A percentile compares a stretch with the other conserved stretches of the same genome.
These are phyloP conservation scores for Nothoprocta perdicaria DNA, from an alignment of 2,113 vertebrate species.

Conservation along the genomic window DNA sequence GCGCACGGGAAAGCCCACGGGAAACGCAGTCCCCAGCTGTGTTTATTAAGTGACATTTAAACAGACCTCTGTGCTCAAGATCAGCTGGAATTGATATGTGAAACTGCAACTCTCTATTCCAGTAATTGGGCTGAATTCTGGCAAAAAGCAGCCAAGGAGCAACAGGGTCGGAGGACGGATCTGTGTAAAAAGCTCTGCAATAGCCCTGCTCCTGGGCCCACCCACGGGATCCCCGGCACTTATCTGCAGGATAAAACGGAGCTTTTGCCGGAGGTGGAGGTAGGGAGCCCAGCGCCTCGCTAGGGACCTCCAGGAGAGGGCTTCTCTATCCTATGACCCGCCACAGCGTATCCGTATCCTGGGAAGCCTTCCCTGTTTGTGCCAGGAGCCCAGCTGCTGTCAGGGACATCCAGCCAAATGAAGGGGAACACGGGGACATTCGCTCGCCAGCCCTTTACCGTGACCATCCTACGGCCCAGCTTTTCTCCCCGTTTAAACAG, in stretches of 20 bases:
- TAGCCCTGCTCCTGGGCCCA: too few relatives aligned
- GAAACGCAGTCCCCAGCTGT: not conserved
- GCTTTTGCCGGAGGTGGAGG: not conserved
- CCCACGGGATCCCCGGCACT: not conserved
- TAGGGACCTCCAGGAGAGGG: constrained; percentile 39
- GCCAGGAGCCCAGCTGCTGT: not conserved
- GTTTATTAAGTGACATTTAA: constrained; percentile 33
- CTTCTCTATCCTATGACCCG: constrained; percentile 36
- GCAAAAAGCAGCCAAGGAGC: not conserved
- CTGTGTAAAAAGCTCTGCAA: not conserved
- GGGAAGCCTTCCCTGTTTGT: not conserved
- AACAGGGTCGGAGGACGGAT: not conserved
- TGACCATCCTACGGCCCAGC: accelerated
- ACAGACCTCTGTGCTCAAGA: constrained; percentile 16
- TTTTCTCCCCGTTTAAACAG: not conserved
- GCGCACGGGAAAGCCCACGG: constrained; percentile 21
- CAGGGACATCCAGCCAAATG: not conserved
- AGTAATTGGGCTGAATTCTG: not conserved
- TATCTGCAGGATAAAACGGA: not conserved
- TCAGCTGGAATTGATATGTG: not conserved
- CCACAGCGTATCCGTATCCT: not conserved
- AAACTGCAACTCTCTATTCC: not conserved
- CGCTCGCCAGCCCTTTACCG: not conserved
- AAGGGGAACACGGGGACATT: not conserved
- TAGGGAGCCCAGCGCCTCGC: not conserved